Conservation (phyloP, 2,888 invertebrate species). For the Plagodis pulveraria region DNA sequence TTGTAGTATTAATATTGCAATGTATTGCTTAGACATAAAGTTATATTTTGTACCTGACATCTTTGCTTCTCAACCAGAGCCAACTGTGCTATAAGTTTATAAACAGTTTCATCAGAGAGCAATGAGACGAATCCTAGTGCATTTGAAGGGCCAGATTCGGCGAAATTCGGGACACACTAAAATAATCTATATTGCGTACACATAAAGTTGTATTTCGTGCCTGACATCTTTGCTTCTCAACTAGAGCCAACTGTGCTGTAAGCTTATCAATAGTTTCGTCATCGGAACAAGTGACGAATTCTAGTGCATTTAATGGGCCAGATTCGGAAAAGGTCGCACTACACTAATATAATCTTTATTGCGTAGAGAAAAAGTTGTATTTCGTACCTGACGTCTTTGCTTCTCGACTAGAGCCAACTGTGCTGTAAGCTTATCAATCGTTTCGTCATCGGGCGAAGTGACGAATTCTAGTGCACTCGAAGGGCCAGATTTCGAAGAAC, state of each 20-base stretch:
- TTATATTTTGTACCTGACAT: too few species aligned
- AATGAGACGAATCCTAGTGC: too few species aligned
- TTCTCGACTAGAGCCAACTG: slow-evolving; percentile 76
- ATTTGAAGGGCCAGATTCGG: too few species aligned
- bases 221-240: slow-evolving; percentile 76
- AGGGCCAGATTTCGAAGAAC: slow-evolving; percentile 51
- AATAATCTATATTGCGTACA: not conserved
- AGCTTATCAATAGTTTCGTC: slow-evolving; percentile 77
- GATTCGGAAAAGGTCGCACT: slow-evolving; percentile 38
- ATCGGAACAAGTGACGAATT: slow-evolving; percentile 78
- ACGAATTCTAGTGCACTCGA: slow-evolving; percentile 75
- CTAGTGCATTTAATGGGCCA: slow-evolving; percentile 65
- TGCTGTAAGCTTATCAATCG: slow-evolving; percentile 71
- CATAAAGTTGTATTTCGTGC: slow-evolving; percentile 38
- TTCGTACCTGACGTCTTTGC: slow-evolving; percentile 71
- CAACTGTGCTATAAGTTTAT: too few species aligned
- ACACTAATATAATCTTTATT: too few species aligned
- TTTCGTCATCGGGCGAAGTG: slow-evolving; percentile 76
- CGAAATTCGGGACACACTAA: not conserved
- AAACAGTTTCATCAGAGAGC: too few species aligned
- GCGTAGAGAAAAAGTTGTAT: too few species aligned
- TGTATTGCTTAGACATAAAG: not conserved
- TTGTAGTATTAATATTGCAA: too few species aligned
- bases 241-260: slow-evolving; percentile 72
- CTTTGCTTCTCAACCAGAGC: not conserved